These are phyloP conservation scores for Leptinotarsa texana DNA, from an alignment of 1,140 invertebrate genomes.

Conservation along the genomic window DNA sequence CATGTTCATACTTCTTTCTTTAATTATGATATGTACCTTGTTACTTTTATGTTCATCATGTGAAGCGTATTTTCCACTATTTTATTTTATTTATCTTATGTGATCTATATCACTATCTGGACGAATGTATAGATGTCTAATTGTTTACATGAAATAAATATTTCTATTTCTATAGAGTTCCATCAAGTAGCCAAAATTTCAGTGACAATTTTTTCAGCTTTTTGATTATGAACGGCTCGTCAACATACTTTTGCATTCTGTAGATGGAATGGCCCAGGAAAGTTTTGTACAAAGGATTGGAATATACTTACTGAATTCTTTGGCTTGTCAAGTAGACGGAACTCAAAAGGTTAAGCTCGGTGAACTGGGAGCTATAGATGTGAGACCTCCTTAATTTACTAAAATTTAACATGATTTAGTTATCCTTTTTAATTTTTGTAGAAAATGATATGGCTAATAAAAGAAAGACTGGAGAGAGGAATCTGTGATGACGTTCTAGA, in stretches of 20 bases:
- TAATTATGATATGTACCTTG: too few species aligned
- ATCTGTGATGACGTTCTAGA: conserved; percentile 95
- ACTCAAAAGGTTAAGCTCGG: conserved; percentile 89
- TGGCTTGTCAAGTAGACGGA: conserved; percentile 95
- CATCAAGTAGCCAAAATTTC: too few species aligned
- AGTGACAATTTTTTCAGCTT: conserved; percentile 62
- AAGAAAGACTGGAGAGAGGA: conserved; percentile 70
- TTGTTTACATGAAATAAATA: too few species aligned
- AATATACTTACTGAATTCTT: conserved; percentile 91
- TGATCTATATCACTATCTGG: too few species aligned
- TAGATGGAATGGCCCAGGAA: conserved; percentile 79
- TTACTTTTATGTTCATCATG: too few species aligned
- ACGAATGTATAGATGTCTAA: too few species aligned
- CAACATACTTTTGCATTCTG: conserved; percentile 80
- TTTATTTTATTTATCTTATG: too few species aligned
- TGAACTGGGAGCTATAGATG: conserved; percentile 83
- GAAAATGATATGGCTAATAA: conserved; percentile 86
- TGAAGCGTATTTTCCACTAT: too few species aligned
- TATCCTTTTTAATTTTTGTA: conserved; percentile 54
- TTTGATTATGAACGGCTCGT: conserved; percentile 91
- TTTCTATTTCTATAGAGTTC: too few species aligned
- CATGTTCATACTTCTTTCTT: too few species aligned
- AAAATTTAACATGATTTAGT: not conserved
- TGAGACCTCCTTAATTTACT: conserved; percentile 53
- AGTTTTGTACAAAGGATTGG: conserved; percentile 92